Percentiles rank a stretch among this genome's conserved stretches.
Evolutionary conservation across 2,113 vertebrate genomes (phyloP).

Genomic region (Antigone vipio): DNA sequence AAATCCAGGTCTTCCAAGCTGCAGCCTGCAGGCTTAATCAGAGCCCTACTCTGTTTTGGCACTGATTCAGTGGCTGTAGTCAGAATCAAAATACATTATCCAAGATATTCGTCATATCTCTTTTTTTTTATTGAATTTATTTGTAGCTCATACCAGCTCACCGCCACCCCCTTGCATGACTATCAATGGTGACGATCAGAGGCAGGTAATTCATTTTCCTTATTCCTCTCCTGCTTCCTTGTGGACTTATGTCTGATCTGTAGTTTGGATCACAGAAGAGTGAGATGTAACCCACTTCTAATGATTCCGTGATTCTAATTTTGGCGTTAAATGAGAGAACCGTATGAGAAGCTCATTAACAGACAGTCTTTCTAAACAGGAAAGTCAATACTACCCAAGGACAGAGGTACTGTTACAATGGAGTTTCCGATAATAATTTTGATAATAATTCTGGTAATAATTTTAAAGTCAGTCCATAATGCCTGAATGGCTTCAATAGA

Average conservation of each 20-base stretch:
- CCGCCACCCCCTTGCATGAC: background rate
- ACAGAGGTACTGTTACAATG: background rate
- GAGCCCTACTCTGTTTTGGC: background rate
- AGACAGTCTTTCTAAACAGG: background rate
- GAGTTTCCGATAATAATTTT: background rate
- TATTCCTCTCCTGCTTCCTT: background rate
- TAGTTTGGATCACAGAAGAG: background rate
- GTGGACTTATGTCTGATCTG: background rate
- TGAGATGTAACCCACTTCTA: background rate
- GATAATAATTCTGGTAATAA: background rate
- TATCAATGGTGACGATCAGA: background rate
- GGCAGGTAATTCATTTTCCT: background rate
- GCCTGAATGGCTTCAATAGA: background rate
- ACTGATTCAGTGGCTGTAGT: background rate
- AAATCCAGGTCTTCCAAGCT: background rate
- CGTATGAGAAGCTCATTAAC: background rate
- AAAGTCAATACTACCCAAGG: background rate
- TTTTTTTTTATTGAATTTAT: background rate
- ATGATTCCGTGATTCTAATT: background rate
- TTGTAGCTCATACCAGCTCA: background rate
- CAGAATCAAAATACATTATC: background rate
- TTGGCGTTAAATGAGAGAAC: background rate
- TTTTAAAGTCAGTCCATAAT: background rate
- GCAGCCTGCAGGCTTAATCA: constrained; percentile 26
- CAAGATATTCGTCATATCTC: background rate